Percentiles rank a stretch among this genome's conserved stretches.
Conservation (phyloP, 2,888 invertebrate species). For the Tyria jacobaeae region DNA sequence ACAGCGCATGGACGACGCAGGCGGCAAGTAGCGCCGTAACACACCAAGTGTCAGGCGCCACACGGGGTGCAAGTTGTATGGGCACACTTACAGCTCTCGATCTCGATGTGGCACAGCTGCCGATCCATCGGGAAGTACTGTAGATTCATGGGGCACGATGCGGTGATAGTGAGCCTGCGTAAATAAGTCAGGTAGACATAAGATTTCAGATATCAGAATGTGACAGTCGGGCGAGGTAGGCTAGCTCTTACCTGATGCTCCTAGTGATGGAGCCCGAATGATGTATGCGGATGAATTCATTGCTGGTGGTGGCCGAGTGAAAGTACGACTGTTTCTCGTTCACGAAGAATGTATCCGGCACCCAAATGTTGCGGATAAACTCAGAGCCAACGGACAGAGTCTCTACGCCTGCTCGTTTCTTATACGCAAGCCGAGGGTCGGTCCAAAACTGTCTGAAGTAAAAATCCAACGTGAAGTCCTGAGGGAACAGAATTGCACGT, state of each 20-base stretch:
- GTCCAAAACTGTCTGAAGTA: conserved; percentile 99
- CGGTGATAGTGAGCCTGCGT: conserved; percentile 94
- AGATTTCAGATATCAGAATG: neutral
- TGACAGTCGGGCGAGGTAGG: neutral
- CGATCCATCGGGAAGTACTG: conserved; percentile 98
- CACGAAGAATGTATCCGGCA: conserved; percentile 99
- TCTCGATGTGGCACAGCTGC: conserved; percentile 96
- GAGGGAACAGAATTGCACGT: conserved; percentile 46
- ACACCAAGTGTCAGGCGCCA: conserved; percentile 3
- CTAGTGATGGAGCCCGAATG: conserved; percentile 96
- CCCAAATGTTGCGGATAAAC: conserved; percentile 98
- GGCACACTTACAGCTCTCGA: conserved; percentile 96
- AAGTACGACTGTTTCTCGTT: conserved; percentile 99
- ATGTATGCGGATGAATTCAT: conserved; percentile 98
- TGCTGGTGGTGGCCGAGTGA: conserved; percentile 99
- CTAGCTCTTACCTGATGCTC: conserved; percentile 92
- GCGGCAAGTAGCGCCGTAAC: neutral
- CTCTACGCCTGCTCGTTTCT: conserved; percentile 93
- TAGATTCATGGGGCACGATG: conserved; percentile 97
- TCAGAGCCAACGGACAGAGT: conserved; percentile 96
- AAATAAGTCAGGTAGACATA: conserved; percentile 1
- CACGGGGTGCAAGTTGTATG: conserved; percentile 26
- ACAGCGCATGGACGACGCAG: conserved; percentile 21
- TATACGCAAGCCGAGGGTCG: conserved; percentile 96
- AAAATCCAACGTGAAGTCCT: conserved; percentile 98